Conservation (phyloP, 2,113 vertebrate genomes). For the Rhinoptilus africanus region DNA sequence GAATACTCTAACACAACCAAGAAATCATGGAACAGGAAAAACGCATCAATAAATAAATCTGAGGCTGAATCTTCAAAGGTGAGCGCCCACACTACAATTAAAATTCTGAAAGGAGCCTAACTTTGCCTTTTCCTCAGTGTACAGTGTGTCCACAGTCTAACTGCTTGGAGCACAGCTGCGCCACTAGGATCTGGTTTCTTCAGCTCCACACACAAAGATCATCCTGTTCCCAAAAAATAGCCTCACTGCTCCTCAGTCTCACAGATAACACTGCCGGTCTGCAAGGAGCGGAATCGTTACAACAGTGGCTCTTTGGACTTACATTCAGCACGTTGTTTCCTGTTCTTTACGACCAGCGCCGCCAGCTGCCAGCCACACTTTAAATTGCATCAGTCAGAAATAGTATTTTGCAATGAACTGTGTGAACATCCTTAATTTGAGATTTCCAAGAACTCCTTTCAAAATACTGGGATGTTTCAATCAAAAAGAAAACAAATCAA, state of each 20-base stretch:
- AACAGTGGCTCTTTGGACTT: slow-evolving; percentile 42
- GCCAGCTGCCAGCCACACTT: slow-evolving; percentile 62
- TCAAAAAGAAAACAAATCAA: background rate
- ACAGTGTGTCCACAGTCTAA: slow-evolving; percentile 36
- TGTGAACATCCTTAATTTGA: slow-evolving; percentile 45
- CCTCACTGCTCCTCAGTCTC: background rate
- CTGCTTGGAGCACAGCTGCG: slow-evolving; percentile 60
- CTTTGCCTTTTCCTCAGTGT: background rate
- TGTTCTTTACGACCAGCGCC: slow-evolving; percentile 41
- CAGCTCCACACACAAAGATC: slow-evolving; percentile 68
- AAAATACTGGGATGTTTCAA: background rate
- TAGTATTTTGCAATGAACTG: slow-evolving; percentile 19
- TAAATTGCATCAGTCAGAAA: slow-evolving; percentile 21
- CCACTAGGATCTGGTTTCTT: slow-evolving; percentile 28
- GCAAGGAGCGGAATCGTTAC: background rate
- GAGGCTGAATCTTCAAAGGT: background rate
- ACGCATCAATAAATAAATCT: background rate
- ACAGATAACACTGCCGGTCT: slow-evolving; percentile 50
- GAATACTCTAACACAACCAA: background rate
- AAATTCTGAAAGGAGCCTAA: background rate
- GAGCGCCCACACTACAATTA: background rate
- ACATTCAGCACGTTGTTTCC: slow-evolving; percentile 58
- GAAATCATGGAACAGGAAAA: background rate
- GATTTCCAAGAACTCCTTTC: slow-evolving; percentile 40
- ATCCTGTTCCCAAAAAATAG: slow-evolving; percentile 62